Percentiles rank a stretch among this genome's conserved stretches.
Evolutionary conservation across 1,140 invertebrate species (phyloP).

Genomic region (Drosophila nigrodunni): DNA sequence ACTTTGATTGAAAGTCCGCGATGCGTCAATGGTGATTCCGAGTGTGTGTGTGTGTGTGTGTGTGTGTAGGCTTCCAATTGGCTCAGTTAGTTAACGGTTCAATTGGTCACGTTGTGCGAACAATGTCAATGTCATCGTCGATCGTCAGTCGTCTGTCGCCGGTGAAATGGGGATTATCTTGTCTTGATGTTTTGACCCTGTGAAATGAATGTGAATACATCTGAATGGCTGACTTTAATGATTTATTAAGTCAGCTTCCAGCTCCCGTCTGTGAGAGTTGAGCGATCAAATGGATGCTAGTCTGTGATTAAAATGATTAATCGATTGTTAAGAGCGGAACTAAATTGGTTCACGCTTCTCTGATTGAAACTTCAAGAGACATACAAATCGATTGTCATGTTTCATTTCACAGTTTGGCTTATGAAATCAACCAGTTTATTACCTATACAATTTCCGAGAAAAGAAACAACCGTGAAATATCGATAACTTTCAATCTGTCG

Average conservation of each 20-base stretch:
- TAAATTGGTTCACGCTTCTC: conserved; percentile 23
- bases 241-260: conserved; percentile 9
- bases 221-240: conserved; percentile 2
- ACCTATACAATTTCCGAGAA: not conserved
- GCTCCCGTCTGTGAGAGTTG: conserved; percentile 3
- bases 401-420: conserved; percentile 2
- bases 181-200: conserved; percentile 20
- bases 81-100: conserved; percentile 19
- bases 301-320: conserved; percentile 32
- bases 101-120: conserved; percentile 37
- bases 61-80: conserved; percentile 10
- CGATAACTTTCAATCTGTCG: not conserved
- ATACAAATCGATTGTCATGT: conserved; percentile 23
- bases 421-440: not conserved
- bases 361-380: conserved; percentile 19
- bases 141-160: not conserved
- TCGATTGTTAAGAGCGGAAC: conserved; percentile 32
- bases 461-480: not conserved
- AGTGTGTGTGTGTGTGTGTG: conserved; percentile 9
- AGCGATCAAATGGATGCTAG: conserved; percentile 15
- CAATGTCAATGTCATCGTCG: conserved; percentile 36
- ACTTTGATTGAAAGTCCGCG: conserved; percentile 11
- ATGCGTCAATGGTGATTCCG: not conserved
- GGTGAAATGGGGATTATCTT: conserved; percentile 20
- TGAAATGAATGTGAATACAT: not conserved